phyloP scores from a whole-genome alignment of 2,113 vertebrate species.

The Pterocles orientalis region DNA sequence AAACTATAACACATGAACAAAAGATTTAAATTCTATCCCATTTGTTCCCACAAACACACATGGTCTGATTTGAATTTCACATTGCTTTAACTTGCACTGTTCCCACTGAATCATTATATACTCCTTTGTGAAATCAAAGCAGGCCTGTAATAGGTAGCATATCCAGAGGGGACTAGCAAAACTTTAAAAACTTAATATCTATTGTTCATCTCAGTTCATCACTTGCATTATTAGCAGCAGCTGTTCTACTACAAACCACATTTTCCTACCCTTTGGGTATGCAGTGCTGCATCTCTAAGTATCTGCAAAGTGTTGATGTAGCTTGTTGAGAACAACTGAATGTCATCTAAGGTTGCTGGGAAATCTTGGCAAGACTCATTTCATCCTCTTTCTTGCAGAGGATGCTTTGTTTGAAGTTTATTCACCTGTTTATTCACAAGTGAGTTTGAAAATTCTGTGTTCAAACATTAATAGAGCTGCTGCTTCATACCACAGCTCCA shows the following conservation, averaged over 20 bases:
- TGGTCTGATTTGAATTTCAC: not conserved
- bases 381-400: not conserved
- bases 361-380: not conserved
- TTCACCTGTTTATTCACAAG: not conserved
- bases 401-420: not conserved
- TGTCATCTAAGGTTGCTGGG: not conserved
- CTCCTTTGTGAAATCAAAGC: conserved; percentile 32
- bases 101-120: not conserved
- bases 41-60: not conserved
- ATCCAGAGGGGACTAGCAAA: not conserved
- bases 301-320: not conserved
- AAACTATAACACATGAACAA: not conserved
- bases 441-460: not conserved
- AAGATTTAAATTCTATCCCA: not conserved
- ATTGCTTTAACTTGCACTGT: not conserved
- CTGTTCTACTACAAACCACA: conserved; percentile 19
- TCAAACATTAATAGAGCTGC: not conserved
- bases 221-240: conserved; percentile 38
- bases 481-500: not conserved
- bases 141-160: conserved; percentile 18
- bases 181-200: conserved; percentile 28
- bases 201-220: conserved; percentile 45
- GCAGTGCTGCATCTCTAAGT: not conserved
- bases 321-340: not conserved
- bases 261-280: conserved; percentile 13